A percentile compares a stretch with the other conserved stretches of the same genome.
Conservation (phyloP, 2,888 invertebrate genomes). For the Cetonia aurata region DNA sequence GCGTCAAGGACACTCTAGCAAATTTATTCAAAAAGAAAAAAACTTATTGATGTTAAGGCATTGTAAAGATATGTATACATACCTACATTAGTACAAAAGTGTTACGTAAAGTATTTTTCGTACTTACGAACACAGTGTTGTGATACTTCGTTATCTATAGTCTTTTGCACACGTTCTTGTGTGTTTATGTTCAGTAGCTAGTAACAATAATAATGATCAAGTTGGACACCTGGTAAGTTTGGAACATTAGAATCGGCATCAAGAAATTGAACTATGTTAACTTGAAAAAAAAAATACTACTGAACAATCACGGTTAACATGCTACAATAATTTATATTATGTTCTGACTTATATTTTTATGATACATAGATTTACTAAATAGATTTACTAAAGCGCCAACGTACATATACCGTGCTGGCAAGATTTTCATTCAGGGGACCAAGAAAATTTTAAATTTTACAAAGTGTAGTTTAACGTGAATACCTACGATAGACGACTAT, state of each 20-base stretch:
- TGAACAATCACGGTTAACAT: neutral
- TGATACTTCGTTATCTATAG: slow-evolving; percentile 8
- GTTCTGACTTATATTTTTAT: no score
- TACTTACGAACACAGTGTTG: neutral
- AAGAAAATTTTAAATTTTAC: neutral
- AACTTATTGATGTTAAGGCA: slow-evolving; percentile 1
- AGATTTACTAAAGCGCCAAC: no score
- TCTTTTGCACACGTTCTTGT: slow-evolving; percentile 13
- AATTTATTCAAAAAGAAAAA: slow-evolving; percentile 37
- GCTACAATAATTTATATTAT: neutral
- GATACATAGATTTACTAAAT: no score
- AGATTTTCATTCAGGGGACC: no score
- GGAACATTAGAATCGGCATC: neutral
- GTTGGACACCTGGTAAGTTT: slow-evolving; percentile 15
- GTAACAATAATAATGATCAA: slow-evolving; percentile 2
- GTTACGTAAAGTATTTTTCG: slow-evolving; percentile 20
- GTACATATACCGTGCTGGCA: no score
- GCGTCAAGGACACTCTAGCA: slow-evolving; percentile 26
- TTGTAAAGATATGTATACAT: neutral
- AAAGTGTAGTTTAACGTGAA: neutral
- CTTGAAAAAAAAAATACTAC: slow-evolving; percentile 4
- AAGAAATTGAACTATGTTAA: slow-evolving; percentile 4
- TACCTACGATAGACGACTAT: neutral
- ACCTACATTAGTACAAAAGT: neutral
- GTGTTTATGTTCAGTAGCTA: slow-evolving; percentile 13